Conservation (phyloP, 2,797 vertebrate genomes). For the Coregonus sp. region DNA sequence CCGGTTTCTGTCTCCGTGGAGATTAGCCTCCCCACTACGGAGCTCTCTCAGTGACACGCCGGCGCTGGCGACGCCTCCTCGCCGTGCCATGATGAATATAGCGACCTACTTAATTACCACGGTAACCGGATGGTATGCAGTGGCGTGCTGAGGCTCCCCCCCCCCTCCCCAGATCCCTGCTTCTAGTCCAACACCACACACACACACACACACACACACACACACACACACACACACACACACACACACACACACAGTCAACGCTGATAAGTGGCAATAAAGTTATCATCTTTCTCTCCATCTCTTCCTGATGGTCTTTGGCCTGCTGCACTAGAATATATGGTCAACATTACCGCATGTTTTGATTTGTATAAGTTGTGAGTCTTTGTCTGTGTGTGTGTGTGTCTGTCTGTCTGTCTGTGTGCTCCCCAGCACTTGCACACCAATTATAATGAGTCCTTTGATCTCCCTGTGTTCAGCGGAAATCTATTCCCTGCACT, state of each 20-base stretch:
- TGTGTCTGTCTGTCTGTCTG: slow-evolving; percentile 45
- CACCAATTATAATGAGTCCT: slow-evolving; percentile 72
- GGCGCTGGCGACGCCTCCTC: slow-evolving; percentile 16
- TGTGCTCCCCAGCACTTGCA: slow-evolving; percentile 59
- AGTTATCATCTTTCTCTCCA: too few relatives aligned
- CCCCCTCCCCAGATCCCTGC: too few relatives aligned
- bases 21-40: slow-evolving; percentile 7
- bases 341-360: too few relatives aligned
- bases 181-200: background rate
- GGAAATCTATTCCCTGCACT: slow-evolving; percentile 67
- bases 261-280: too few relatives aligned
- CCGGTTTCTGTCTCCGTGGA: slow-evolving; percentile 52
- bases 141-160: background rate
- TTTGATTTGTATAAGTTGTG: slow-evolving; percentile 6
- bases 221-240: too few relatives aligned
- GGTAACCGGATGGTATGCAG: slow-evolving; percentile 1
- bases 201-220: too few relatives aligned
- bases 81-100: slow-evolving; percentile 30
- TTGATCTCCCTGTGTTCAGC: slow-evolving; percentile 68
- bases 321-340: background rate
- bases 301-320: too few relatives aligned
- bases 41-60: slow-evolving; percentile 35
- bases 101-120: slow-evolving; percentile 45
- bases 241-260: background rate
- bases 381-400: slow-evolving; percentile 36